These are phyloP conservation scores for Ganaspis brasiliensis DNA, from an alignment of 2,888 invertebrate species.

Conservation along the genomic window DNA sequence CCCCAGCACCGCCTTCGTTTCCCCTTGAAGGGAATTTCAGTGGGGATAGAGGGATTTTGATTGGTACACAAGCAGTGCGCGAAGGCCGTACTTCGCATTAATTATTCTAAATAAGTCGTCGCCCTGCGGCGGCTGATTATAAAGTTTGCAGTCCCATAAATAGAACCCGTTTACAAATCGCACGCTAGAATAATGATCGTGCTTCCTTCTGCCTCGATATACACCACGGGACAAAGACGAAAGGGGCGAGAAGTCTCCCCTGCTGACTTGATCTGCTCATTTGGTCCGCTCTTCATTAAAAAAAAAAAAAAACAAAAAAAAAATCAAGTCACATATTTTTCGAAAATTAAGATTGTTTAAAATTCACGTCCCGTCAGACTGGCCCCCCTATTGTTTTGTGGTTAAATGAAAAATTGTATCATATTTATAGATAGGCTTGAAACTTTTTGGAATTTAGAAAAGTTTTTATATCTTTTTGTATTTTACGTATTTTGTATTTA, in stretches of 20 bases:
- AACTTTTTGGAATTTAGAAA: too few species aligned
- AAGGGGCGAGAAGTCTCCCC: constrained; percentile 54
- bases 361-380: neutral
- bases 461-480: too few species aligned
- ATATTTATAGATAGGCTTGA: too few species aligned
- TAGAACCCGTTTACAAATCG: constrained; percentile 79
- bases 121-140: constrained; percentile 77
- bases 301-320: neutral
- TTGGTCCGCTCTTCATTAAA: constrained; percentile 32
- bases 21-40: constrained; percentile 63
- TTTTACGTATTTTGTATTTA: too few species aligned
- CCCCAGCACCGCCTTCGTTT: constrained; percentile 65
- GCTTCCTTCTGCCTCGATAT: constrained; percentile 46
- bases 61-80: constrained; percentile 71
- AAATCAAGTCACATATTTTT: constrained; percentile 4
- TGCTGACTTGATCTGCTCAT: constrained; percentile 54
- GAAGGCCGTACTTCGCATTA: constrained; percentile 75
- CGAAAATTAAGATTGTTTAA: constrained; percentile 18
- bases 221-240: constrained; percentile 38
- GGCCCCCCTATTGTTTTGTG: neutral
- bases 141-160: constrained; percentile 79
- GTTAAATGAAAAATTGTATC: too few species aligned
- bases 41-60: constrained; percentile 63
- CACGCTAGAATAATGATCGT: constrained; percentile 70
- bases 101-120: constrained; percentile 81